phyloP scores from a whole-genome alignment of 2,888 invertebrate species.

The Trachelus iudaicus region DNA sequence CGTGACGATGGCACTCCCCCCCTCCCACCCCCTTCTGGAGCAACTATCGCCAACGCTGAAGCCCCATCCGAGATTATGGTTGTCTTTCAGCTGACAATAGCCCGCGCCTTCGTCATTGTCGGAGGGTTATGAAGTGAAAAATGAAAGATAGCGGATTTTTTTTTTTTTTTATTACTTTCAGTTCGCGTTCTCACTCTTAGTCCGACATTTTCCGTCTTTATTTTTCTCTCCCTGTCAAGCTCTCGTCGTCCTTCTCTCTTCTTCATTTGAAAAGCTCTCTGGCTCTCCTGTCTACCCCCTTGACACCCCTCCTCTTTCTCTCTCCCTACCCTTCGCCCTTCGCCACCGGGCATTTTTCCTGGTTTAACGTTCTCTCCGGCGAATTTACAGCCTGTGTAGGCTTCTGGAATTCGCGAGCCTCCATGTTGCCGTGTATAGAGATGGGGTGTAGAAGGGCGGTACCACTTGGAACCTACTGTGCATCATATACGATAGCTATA shows the following conservation, averaged over 20 bases:
- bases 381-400: neutral
- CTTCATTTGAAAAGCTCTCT: neutral
- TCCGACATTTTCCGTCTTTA: neutral
- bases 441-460: neutral
- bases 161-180: slow-evolving; percentile 19
- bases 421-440: neutral
- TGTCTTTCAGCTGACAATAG: slow-evolving; percentile 24
- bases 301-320: neutral
- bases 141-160: slow-evolving; percentile 53
- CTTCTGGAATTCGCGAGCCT: neutral
- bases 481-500: neutral
- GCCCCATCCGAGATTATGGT: neutral
- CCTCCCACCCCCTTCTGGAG: neutral
- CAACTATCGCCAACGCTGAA: neutral
- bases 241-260: neutral
- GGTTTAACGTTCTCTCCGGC: neutral
- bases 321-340: neutral
- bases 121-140: slow-evolving; percentile 61
- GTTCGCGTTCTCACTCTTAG: neutral
- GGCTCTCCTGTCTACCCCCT: no score
- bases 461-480: neutral
- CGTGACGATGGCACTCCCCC: neutral
- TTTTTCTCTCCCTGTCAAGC: neutral
- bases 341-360: neutral
- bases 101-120: slow-evolving; percentile 47